These are phyloP conservation scores for Simalia tracyae DNA, from an alignment of 2,797 vertebrate species.

Conservation along the genomic window DNA sequence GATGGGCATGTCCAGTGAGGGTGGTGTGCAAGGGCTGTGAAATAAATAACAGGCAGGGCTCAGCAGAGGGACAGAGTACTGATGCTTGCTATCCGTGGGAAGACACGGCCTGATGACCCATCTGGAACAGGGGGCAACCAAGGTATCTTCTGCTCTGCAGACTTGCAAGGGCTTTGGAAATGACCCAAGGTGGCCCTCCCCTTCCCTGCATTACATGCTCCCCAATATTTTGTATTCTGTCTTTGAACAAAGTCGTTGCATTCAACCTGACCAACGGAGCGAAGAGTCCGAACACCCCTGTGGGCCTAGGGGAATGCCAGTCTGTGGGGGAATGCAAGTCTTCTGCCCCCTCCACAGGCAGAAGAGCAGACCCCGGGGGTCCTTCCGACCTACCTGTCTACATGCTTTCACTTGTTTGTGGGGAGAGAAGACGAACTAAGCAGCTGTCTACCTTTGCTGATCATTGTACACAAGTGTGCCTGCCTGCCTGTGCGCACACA, in stretches of 20 bases:
- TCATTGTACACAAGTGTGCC: not conserved
- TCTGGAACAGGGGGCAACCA: not conserved
- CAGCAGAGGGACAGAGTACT: too few species aligned
- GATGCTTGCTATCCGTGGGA: not conserved
- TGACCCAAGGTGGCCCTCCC: too few species aligned
- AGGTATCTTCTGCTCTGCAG: not conserved
- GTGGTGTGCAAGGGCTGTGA: not conserved
- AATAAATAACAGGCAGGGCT: not conserved
- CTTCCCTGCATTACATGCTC: too few species aligned
- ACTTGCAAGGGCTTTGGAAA: not conserved
- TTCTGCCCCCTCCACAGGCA: not conserved
- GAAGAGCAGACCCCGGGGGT: not conserved
- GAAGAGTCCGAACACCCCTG: too few species aligned
- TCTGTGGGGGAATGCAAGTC: too few species aligned
- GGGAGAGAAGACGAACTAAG: not conserved
- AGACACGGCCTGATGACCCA: too few species aligned
- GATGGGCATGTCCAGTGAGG: not conserved
- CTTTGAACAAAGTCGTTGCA: too few species aligned
- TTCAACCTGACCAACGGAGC: too few species aligned
- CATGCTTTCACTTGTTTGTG: too few species aligned
- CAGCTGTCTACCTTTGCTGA: not conserved
- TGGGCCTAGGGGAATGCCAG: too few species aligned
- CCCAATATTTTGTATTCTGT: too few species aligned
- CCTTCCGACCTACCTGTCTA: fast-evolving
- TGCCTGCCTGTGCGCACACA: fast-evolving